These are phyloP conservation scores for Melopsittacus undulatus DNA, from an alignment of 2,797 vertebrate genomes.

Conservation along the genomic window DNA sequence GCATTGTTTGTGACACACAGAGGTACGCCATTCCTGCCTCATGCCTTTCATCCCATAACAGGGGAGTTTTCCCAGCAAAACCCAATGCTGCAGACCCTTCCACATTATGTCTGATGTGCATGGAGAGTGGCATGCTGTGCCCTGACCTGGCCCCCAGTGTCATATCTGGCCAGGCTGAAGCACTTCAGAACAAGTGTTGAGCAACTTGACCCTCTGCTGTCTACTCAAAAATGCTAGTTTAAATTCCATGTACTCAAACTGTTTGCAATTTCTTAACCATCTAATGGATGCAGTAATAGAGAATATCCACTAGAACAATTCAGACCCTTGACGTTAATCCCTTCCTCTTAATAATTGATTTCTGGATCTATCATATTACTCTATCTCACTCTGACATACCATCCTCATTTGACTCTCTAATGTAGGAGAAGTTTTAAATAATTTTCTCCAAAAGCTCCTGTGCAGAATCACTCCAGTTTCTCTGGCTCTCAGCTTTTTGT, in stretches of 20 bases:
- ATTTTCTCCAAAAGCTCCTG: neutral
- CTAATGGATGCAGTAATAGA: neutral
- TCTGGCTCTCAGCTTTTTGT: neutral
- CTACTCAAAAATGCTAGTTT: neutral
- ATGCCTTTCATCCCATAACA: too few relatives aligned
- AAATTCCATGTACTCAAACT: neutral
- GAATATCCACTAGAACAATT: neutral
- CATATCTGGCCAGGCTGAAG: neutral
- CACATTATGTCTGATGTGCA: neutral
- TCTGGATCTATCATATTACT: neutral
- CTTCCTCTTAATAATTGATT: neutral
- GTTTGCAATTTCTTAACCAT: neutral
- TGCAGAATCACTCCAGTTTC: neutral
- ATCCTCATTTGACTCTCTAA: neutral
- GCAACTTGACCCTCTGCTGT: neutral
- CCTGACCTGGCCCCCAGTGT: too few relatives aligned
- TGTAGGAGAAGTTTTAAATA: neutral
- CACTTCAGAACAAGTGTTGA: fast-evolving
- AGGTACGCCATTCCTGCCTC: neutral
- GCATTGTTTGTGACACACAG: too few relatives aligned
- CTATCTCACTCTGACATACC: neutral
- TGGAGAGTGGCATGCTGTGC: fast-evolving
- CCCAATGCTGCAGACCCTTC: neutral
- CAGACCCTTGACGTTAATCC: neutral
- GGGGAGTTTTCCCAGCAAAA: neutral